These are phyloP conservation scores for Silurus asotus DNA, from an alignment of 2,113 vertebrate genomes.

Conservation along the genomic window DNA sequence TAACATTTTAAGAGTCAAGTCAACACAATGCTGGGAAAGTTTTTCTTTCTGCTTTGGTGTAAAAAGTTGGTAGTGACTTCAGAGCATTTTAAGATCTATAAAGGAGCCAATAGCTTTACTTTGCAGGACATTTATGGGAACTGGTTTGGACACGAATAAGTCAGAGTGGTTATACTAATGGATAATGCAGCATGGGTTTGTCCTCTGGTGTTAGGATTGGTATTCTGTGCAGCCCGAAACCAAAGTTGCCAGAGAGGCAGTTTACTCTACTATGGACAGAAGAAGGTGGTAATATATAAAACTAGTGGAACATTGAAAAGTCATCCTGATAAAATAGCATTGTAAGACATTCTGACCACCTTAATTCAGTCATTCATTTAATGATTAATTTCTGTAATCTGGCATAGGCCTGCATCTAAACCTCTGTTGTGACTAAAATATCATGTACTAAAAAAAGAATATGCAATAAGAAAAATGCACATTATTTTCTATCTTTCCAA, in stretches of 20 bases:
- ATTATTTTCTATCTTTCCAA: neutral
- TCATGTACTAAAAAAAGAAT: no score
- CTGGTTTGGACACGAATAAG: constrained; percentile 26
- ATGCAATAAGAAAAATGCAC: no score
- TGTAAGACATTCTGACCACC: neutral
- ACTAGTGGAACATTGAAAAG: neutral
- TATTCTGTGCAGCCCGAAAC: neutral
- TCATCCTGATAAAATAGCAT: neutral
- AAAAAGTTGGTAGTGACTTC: neutral
- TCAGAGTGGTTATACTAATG: constrained; percentile 25
- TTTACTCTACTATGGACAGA: neutral
- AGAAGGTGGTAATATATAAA: neutral
- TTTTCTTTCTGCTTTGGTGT: neutral
- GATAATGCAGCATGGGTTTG: constrained; percentile 59
- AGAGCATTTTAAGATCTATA: neutral
- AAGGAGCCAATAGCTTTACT: neutral
- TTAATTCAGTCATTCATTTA: neutral
- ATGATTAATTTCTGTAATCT: neutral
- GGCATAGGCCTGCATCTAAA: neutral
- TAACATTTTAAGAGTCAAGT: neutral
- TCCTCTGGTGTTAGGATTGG: constrained; percentile 56
- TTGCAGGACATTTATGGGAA: neutral
- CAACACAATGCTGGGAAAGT: neutral
- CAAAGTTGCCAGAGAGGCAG: neutral
- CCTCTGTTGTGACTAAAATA: neutral